Base-by-base conservation (phyloP, 30 jellyfish, hydroid and myxozoan genomes). In the Aurelia sp. region DNA sequence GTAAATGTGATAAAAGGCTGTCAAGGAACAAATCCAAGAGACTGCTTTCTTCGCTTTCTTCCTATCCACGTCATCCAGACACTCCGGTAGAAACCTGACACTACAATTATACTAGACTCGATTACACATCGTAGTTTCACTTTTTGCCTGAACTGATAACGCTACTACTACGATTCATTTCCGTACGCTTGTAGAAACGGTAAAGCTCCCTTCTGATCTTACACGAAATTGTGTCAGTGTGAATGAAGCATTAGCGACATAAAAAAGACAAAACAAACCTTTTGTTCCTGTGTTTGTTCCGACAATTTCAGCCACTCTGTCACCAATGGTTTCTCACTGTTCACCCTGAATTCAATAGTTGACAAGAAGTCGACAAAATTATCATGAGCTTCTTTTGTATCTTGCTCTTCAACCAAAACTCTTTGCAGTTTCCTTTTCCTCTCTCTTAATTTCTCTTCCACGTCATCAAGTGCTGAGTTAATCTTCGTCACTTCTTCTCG, bases 371-470 rank as follows among this genome's bases (percentile, higher is more conserved):
- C 98, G 55, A 51, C 67, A 63, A 93, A 71, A 62, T 78, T 97
- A 21, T 65, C 88, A 30, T 74, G 80, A 17, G 97, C 95, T 33
- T 86, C 61, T 13, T 89, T 82, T 50, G 81, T 65, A n/a, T 84
- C 90, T 66, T 93, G 96, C 35, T 82, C 95, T 18, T 85, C 90
- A 63, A 88, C 71, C 47, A 93, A 72, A 33, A 85, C 85, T 40
- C 92, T 60, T 60, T 88, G 91, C 40, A 93, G 89, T 78, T 68
- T 88, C 40, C 84, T 60, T 59, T 78, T 88, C 68, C 89, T 81
- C 11, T 88, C 98, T 12, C 88, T 60, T 75, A 93, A 59, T 57
- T 64, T 64, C 72, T 65, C 90, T 60, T 93, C 98, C 6, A 88
- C 44, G 22, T 82, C 81, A 27, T 93, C 98, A 33, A 93, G 74